These are phyloP conservation scores for Thaleichthys pacificus DNA, from an alignment of 2,797 vertebrate species.

Conservation along the genomic window DNA sequence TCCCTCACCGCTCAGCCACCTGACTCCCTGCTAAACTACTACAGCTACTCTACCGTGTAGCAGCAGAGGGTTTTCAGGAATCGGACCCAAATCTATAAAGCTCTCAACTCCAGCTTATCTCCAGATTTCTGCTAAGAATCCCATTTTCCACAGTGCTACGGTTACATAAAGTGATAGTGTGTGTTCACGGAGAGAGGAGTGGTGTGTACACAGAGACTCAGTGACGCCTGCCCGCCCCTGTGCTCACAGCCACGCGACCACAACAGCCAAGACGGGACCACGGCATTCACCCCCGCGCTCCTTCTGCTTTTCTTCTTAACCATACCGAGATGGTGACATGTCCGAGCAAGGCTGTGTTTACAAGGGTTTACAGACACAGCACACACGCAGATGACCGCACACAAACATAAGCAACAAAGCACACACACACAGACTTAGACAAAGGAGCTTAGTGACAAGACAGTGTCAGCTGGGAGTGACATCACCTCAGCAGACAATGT, in stretches of 20 bases:
- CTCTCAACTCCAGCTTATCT: too few species aligned
- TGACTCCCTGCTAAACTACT: too few species aligned
- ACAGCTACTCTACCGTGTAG: too few species aligned
- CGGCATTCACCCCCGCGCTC: too few species aligned
- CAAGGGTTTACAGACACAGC: not conserved
- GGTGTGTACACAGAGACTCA: too few species aligned
- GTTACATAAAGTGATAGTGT: not conserved
- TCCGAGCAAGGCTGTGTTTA: not conserved
- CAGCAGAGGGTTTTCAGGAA: too few species aligned
- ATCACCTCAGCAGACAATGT: slow-evolving; percentile 21
- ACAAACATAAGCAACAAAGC: not conserved
- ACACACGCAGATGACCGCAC: not conserved
- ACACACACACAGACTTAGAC: slow-evolving; percentile 15
- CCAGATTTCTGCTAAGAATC: too few species aligned
- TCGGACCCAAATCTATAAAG: too few species aligned
- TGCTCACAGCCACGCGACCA: not conserved
- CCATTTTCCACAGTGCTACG: too few species aligned
- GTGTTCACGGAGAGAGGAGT: not conserved
- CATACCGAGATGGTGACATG: not conserved
- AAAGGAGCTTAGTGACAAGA: slow-evolving; percentile 26
- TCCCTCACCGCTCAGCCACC: too few species aligned
- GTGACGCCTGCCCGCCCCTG: not conserved
- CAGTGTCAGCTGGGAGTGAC: slow-evolving; percentile 49
- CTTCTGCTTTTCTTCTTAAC: not conserved
- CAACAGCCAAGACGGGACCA: not conserved